Evolutionary conservation across 1,140 invertebrate genomes (phyloP), one percentile per base, ranked within the genome.

Genomic region (Homarus americanus): DNA sequence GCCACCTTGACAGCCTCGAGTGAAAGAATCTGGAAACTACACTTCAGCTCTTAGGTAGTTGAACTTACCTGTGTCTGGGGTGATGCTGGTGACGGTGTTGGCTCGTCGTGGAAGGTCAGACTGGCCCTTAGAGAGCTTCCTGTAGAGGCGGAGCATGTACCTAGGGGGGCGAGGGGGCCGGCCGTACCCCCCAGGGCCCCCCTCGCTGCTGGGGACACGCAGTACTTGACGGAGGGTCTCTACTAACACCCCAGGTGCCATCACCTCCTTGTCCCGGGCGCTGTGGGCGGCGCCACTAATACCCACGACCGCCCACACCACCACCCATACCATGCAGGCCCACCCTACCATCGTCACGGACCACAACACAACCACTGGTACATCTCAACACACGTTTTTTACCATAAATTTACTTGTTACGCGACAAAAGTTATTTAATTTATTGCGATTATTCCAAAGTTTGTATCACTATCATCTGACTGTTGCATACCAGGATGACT

Each of bases 31-130:
- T n/a, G n/a, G n/a, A n/a, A n/a, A n/a, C n/a, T n/a, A n/a, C n/a
- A n/a, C n/a, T n/a, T n/a, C n/a, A n/a, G n/a, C n/a, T n/a, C n/a
- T n/a, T n/a, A n/a, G n/a, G n/a, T n/a, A n/a, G n/a, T n/a, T 58
- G n/a, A 32, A 32, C n/a, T 32, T 28, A 69, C 63, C 63, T 69
- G 63, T 7, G 12, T 32, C n/a, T 69, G 63, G 28, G 5, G 63
- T 69, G 63, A 69, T 9, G 63, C 63, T 69, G n/a, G n/a, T 69
- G 63, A 69, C 63, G 63, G 63, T 69, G 63, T 69, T 69, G 63
- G 63, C 63, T 32, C n/a, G n/a, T 12, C 63, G n/a, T 4, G 63
- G 63, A 1, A 69, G n/a, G n/a, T 24, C 4, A 5, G 63, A 4
- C n/a, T 32, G 63, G n/a, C 63, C 63, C n/a, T 69, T 69, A 9